Conservation (phyloP, 2,888 invertebrate species). For the Pristionchus entomophagus region DNA sequence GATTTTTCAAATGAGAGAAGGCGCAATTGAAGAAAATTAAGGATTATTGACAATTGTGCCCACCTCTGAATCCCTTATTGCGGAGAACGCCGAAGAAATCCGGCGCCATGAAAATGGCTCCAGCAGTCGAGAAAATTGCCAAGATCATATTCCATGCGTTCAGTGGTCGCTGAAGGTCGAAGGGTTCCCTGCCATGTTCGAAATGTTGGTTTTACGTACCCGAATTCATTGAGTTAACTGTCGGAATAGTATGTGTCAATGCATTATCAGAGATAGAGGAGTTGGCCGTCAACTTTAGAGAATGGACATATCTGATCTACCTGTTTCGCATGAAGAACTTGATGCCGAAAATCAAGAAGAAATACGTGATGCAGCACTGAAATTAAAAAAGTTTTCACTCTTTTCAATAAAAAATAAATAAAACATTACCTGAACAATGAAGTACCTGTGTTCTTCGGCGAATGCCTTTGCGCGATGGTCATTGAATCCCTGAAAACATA, state of each 20-base stretch:
- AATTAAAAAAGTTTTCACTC: background rate
- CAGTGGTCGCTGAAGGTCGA: conserved; percentile 65
- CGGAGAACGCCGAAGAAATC: conserved; percentile 52
- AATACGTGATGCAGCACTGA: conserved; percentile 63
- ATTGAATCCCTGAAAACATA: conserved; percentile 35
- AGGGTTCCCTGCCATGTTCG: background rate
- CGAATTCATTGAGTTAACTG: no score
- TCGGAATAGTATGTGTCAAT: no score
- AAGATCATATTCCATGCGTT: conserved; percentile 72
- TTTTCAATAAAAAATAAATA: no score
- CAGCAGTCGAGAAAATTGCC: conserved; percentile 70
- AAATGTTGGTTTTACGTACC: background rate
- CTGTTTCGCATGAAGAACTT: conserved; percentile 69
- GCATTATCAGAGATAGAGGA: no score
- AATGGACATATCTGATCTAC: no score
- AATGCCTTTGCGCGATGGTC: conserved; percentile 21
- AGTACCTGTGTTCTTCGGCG: conserved; percentile 35
- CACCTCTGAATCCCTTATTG: conserved; percentile 38
- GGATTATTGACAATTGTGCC: no score
- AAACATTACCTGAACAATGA: conserved; percentile 26
- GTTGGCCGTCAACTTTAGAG: no score
- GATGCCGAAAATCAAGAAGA: conserved; percentile 71
- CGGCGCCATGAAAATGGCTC: conserved; percentile 64
- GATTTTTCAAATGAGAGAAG: no score
- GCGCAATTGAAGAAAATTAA: no score